Percentiles rank a stretch among this genome's conserved stretches.
phyloP scores from a whole-genome alignment of 2,113 vertebrate genomes.

The Otolemur garnettii region DNA sequence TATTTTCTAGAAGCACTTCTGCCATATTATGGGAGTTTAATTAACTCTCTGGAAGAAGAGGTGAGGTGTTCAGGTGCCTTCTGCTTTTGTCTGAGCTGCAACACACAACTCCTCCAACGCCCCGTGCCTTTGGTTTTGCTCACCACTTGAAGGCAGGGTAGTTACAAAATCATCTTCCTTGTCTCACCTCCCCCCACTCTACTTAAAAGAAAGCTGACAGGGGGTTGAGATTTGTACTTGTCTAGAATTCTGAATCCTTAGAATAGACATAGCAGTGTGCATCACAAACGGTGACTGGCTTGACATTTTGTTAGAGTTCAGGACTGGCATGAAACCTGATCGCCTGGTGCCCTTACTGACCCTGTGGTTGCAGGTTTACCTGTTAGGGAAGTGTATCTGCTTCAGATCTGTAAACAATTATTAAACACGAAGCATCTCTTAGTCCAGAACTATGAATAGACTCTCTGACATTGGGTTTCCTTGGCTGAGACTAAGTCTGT shows the following conservation, averaged over 20 bases:
- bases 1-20: background rate
- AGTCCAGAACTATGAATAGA: background rate
- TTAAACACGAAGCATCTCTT: background rate
- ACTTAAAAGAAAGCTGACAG: background rate
- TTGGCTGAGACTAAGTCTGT: background rate
- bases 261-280: background rate
- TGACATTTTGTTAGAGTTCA: background rate
- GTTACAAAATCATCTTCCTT: background rate
- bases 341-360: background rate
- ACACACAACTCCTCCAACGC: background rate
- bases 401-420: background rate
- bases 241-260: background rate
- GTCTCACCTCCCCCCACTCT: background rate
- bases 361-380: background rate
- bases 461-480: background rate
- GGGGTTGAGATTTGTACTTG: background rate
- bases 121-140: background rate
- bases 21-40: background rate
- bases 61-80: background rate
- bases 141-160: background rate
- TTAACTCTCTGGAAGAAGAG: background rate
- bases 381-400: background rate
- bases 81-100: background rate
- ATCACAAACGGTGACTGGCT: background rate
- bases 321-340: background rate